Evolutionary conservation across 2,888 invertebrate species (phyloP).

Genomic region (Dascillus cervinus): DNA sequence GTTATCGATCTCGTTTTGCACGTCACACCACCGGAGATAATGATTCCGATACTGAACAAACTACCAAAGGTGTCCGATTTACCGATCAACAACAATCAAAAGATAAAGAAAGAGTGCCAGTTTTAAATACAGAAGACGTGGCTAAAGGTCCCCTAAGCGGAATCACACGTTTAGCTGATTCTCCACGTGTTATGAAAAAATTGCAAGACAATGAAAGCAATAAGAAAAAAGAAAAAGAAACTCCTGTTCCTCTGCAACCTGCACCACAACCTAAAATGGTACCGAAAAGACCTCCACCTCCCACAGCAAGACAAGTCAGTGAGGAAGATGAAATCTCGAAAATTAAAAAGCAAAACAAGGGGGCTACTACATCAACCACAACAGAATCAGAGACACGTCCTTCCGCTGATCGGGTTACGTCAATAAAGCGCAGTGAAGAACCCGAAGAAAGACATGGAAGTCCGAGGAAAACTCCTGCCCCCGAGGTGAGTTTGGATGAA

Average conservation of each 20-base stretch:
- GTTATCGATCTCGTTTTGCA: constrained; percentile 59
- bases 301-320: constrained; percentile 71
- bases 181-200: constrained; percentile 82
- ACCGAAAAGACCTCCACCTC: constrained; percentile 46
- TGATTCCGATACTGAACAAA: constrained; percentile 66
- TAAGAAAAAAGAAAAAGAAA: constrained; percentile 71
- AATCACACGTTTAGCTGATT: constrained; percentile 79
- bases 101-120: constrained; percentile 63
- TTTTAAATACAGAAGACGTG: constrained; percentile 84
- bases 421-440: constrained; percentile 40
- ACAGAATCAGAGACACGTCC: constrained; percentile 41
- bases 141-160: constrained; percentile 81
- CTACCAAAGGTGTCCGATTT: constrained; percentile 56
- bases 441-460: constrained; percentile 47
- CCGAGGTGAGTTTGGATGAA: constrained; percentile 72
- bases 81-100: constrained; percentile 52
- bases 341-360: constrained; percentile 81
- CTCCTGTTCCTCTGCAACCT: constrained; percentile 47
- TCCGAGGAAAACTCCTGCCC: constrained; percentile 57
- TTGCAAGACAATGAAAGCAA: constrained; percentile 68
- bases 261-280: constrained; percentile 49
- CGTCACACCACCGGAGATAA: constrained; percentile 54
- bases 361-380: constrained; percentile 50
- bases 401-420: constrained; percentile 45
- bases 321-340: constrained; percentile 86